A percentile compares a stretch with the other conserved stretches of the same genome.
phyloP scores from a whole-genome alignment of 2,113 vertebrate species.

The Leuciscus idus region DNA sequence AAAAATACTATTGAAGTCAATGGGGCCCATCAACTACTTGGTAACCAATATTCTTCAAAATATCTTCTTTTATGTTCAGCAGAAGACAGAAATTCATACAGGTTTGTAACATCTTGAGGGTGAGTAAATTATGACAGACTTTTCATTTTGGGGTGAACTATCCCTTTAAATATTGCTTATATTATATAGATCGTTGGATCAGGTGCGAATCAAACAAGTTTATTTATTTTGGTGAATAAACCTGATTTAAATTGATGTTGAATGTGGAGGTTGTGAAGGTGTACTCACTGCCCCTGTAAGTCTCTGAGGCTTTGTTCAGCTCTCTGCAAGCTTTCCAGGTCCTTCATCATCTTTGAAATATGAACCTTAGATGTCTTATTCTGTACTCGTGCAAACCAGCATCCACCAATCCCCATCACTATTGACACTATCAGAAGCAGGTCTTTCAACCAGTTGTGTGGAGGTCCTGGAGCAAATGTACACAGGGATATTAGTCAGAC shows the following conservation, averaged over 20 bases:
- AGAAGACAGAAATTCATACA: too few relatives aligned
- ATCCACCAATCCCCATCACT: slow-evolving; percentile 94
- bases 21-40: too few relatives aligned
- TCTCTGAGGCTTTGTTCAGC: slow-evolving; percentile 93
- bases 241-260: neutral
- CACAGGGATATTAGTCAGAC: neutral
- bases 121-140: too few relatives aligned
- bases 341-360: slow-evolving; percentile 96
- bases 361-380: slow-evolving; percentile 92
- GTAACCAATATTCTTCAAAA: too few relatives aligned
- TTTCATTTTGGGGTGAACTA: too few relatives aligned
- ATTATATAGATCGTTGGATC: neutral
- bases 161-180: too few relatives aligned
- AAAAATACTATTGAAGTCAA: too few relatives aligned
- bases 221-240: neutral
- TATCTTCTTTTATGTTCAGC: too few relatives aligned
- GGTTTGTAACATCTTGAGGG: too few relatives aligned
- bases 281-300: slow-evolving; percentile 90
- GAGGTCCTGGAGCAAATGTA: slow-evolving; percentile 79
- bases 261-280: neutral
- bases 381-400: slow-evolving; percentile 94
- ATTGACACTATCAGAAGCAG: slow-evolving; percentile 92
- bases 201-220: neutral
- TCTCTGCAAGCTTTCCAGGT: slow-evolving; percentile 93
- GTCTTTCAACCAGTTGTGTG: slow-evolving; percentile 98